A percentile compares a stretch with the other conserved stretches of the same genome.
These are phyloP conservation scores for Bradypodion pumilum DNA, from an alignment of 2,797 vertebrate species.

Conservation along the genomic window DNA sequence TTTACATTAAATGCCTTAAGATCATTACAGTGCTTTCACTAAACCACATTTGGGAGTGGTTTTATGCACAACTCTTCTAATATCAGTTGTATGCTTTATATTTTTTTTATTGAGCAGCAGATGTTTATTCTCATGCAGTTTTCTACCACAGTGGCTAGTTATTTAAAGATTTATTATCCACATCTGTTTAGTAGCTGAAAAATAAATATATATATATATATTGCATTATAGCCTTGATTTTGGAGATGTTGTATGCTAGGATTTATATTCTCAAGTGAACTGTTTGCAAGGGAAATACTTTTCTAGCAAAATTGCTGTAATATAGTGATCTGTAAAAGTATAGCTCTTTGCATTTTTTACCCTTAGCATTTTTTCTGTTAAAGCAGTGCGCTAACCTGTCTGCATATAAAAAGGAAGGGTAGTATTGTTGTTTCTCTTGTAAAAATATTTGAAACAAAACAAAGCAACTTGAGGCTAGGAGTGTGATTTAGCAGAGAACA, in stretches of 20 bases:
- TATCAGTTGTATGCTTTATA: background rate
- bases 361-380: background rate
- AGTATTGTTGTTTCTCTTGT: background rate
- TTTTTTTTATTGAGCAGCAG: background rate
- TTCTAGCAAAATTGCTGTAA: background rate
- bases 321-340: background rate
- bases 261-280: background rate
- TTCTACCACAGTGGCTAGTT: background rate
- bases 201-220: no score
- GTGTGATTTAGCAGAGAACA: background rate
- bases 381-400: background rate
- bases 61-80: constrained; percentile 24
- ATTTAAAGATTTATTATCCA: background rate
- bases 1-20: background rate
- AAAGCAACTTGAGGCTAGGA: background rate
- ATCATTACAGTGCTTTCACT: background rate
- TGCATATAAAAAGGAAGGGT: background rate
- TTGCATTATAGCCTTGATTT: background rate
- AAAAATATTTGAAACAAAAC: background rate
- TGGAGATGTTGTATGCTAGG: background rate
- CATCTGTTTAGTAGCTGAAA: background rate
- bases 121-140: background rate
- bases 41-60: background rate
- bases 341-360: background rate
- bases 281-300: background rate